A percentile compares a stretch with the other conserved stretches of the same genome.
Conservation (phyloP, 2,888 invertebrate genomes). For the Diaphora mendica region DNA sequence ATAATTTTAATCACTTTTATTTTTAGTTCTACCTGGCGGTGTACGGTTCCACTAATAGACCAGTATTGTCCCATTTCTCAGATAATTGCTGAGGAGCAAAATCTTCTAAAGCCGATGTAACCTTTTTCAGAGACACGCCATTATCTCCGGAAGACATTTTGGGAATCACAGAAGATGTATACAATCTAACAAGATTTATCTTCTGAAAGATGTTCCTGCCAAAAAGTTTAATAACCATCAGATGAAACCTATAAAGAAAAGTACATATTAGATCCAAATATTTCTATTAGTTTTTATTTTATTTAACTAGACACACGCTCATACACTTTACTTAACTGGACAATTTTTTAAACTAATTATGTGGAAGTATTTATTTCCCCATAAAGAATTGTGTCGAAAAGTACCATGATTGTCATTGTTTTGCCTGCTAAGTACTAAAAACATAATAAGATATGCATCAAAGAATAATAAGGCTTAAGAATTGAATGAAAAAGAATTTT, state of each 20-base stretch:
- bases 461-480: too few relatives aligned
- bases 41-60: slow-evolving; percentile 94
- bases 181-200: slow-evolving; percentile 51
- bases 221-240: slow-evolving; percentile 70
- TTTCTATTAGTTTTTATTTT: background rate
- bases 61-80: slow-evolving; percentile 98
- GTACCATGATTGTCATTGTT: background rate
- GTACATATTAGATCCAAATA: background rate
- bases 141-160: slow-evolving; percentile 71
- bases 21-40: slow-evolving; percentile 76
- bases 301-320: background rate
- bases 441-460: too few relatives aligned
- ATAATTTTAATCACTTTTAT: background rate
- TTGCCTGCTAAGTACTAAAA: too few relatives aligned
- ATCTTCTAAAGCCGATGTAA: slow-evolving; percentile 87
- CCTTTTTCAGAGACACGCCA: slow-evolving; percentile 80
- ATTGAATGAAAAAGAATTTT: too few relatives aligned
- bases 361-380: too few relatives aligned
- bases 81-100: slow-evolving; percentile 91
- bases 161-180: slow-evolving; percentile 49
- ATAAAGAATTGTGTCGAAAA: background rate
- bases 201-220: slow-evolving; percentile 57
- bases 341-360: too few relatives aligned
- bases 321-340: background rate
- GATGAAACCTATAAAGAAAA: slow-evolving; percentile 60